phyloP scores from a whole-genome alignment of 1,140 invertebrate genomes.

The Cydia splendana region DNA sequence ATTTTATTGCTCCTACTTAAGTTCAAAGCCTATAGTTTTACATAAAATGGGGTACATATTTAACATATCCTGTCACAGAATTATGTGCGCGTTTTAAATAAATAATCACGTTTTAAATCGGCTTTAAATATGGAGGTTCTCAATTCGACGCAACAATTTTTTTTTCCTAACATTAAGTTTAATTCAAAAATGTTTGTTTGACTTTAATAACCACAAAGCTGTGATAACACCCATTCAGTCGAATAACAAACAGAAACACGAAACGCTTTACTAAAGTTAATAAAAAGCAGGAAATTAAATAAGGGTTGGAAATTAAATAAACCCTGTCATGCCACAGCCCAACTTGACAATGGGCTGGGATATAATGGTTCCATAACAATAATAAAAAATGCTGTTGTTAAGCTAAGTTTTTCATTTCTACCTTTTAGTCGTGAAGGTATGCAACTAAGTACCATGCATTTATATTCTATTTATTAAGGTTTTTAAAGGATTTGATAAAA shows the following conservation, averaged over 20 bases:
- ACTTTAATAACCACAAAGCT: neutral
- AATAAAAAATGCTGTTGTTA: neutral
- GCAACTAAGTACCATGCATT: neutral
- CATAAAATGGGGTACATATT: too few relatives aligned
- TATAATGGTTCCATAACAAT: neutral
- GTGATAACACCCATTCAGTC: conserved; percentile 14
- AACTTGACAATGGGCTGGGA: neutral
- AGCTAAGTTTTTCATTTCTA: neutral
- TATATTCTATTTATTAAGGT: neutral
- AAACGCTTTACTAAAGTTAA: conserved; percentile 6
- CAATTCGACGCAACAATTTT: too few relatives aligned
- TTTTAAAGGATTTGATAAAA: neutral
- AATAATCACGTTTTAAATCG: too few relatives aligned
- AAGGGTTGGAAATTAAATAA: conserved; percentile 31
- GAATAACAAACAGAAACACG: conserved; percentile 15
- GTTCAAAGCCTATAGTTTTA: too few relatives aligned
- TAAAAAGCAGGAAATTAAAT: conserved; percentile 25
- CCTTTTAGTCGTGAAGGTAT: conserved; percentile 6
- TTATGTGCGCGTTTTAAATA: too few relatives aligned
- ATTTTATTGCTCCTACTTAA: too few relatives aligned
- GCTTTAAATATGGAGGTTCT: too few relatives aligned
- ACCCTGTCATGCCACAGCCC: neutral
- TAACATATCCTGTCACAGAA: too few relatives aligned
- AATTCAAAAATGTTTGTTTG: neutral
- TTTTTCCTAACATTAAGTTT: neutral